Percentiles rank a stretch among this genome's conserved stretches.
These are phyloP conservation scores for Oreonectes daqikongensis DNA, from an alignment of 2,797 vertebrate species.

Conservation along the genomic window DNA sequence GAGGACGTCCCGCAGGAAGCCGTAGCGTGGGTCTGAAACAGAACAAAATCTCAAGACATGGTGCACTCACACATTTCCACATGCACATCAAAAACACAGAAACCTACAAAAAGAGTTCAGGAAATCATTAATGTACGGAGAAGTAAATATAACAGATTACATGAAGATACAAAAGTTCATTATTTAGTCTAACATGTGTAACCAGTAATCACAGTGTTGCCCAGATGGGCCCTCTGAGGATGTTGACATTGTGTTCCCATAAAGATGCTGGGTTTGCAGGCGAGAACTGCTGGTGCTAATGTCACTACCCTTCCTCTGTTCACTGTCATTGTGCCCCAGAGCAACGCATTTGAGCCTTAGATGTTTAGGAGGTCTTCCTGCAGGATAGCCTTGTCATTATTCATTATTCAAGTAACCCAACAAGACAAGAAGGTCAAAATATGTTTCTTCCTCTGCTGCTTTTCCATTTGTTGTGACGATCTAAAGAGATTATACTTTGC, in stretches of 20 bases:
- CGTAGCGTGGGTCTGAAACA: conserved; percentile 65
- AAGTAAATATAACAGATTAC: background rate
- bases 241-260: conserved; percentile 41
- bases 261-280: conserved; percentile 36
- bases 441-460: background rate
- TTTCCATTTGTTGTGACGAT: background rate
- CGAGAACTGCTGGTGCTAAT: conserved; percentile 32
- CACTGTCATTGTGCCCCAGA: conserved; percentile 38
- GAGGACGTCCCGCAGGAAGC: conserved; percentile 81
- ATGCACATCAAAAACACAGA: background rate
- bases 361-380: conserved; percentile 37
- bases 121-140: background rate
- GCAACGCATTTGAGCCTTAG: conserved; percentile 36
- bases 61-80: conserved; percentile 59
- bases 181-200: conserved; percentile 7
- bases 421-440: conserved; percentile 23
- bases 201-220: background rate
- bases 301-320: conserved; percentile 39
- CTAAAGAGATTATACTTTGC: background rate
- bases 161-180: conserved; percentile 1
- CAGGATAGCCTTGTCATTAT: conserved; percentile 13
- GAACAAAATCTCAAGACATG: conserved; percentile 63
- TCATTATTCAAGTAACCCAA: conserved; percentile 11
- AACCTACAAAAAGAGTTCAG: background rate
- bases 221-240: conserved; percentile 37